Evolutionary conservation across 2,113 vertebrate species (phyloP), one percentile per base, ranked within the genome.

Genomic region (Clarias macrocephalus): DNA sequence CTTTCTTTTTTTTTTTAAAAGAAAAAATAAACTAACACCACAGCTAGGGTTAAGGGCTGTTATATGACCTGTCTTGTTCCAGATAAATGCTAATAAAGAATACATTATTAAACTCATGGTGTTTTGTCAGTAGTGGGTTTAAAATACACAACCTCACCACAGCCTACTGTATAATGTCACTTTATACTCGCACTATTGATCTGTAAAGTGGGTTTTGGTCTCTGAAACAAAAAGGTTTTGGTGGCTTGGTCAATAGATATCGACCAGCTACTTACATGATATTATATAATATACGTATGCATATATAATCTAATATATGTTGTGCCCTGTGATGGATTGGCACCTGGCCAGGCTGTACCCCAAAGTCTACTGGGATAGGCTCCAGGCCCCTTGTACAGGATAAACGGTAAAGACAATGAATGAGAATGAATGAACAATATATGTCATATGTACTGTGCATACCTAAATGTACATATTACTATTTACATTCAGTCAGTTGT

Each of bases 131-230:
- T 77, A 54, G 21, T n/a, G 21, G 13, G 12, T 2, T 25, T n/a
- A 56, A 77, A 28, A 13, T 77, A 77, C 15, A 56, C 75, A 77
- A 12, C 2, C 16, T 37, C 68, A 10, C 1, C 37, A 42, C 5
- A 19, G 23, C 19, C 37, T 48, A 48, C 37, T 75, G 30, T 48
- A 12, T 48, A 75, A 75, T 75, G 48, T 56, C 7, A 56, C 75
- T 77, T 54, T n/a, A 54, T 54, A 54, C 73, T n/a, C 54, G 23
- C 23, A 75, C 23, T 75, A 75, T 52, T 75, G 72, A 75, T 75
- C 21, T 52, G 11, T 42, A 42, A 73, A 73, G 33, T 75, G 37
- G 37, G 30, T 75, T 75, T 75, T 48, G 19, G 9, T 75, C 21
- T 72, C 30, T 30, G 65, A 25, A 68, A 68, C 15, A 25, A 28